Percentiles rank a stretch among this genome's conserved stretches.
Conservation (phyloP, 2,113 vertebrate genomes). For the human (Homo sapiens) region GRCh38 chr15:29609501-29610000, state of each 20-base stretch:
- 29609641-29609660: no score
- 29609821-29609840: neutral
- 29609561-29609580: no score
- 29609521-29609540: neutral
- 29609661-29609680: no score
- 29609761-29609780: neutral
- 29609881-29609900: neutral
- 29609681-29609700: neutral
- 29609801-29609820: neutral
- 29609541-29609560: neutral
- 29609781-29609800: neutral
- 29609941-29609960: neutral
- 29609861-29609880: neutral
- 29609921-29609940: neutral
- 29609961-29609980: neutral
- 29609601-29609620: neutral
- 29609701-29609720: neutral
- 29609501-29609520: neutral
- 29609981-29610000: neutral
- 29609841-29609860: neutral
- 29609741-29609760: neutral
- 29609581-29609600: neutral
- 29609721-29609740: neutral
- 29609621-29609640: no score
- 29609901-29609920: neutral